Percentiles rank a stretch among this genome's conserved stretches.
Evolutionary conservation across 2,113 vertebrate species (phyloP).

Genomic region (Melospiza georgiana): DNA sequence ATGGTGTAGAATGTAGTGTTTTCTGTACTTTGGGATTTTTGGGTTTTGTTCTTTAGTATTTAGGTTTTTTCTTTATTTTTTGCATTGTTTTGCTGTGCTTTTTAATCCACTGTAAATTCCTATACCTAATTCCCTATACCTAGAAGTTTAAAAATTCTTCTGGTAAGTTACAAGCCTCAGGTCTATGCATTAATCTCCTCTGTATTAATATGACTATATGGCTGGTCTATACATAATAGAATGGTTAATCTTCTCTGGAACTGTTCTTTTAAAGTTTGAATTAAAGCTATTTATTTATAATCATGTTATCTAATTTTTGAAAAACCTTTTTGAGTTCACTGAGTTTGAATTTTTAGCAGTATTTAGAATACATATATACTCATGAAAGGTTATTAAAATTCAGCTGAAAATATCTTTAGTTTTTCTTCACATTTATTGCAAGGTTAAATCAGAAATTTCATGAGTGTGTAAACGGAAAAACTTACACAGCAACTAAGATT

Average conservation of each 20-base stretch:
- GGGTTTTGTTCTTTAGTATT: neutral
- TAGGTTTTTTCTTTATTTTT: accelerated
- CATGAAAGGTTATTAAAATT: neutral
- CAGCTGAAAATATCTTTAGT: neutral
- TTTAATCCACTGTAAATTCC: neutral
- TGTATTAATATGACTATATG: neutral
- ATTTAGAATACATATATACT: neutral
- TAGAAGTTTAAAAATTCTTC: neutral
- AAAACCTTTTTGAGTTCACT: neutral
- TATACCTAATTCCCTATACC: neutral
- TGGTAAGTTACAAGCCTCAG: neutral
- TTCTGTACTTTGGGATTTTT: neutral
- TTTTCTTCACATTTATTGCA: neutral
- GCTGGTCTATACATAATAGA: neutral
- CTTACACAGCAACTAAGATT: neutral
- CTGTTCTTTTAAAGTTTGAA: neutral
- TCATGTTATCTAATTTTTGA: neutral
- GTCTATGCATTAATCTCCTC: neutral
- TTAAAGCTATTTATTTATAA: neutral
- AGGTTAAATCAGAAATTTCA: neutral
- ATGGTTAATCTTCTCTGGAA: neutral
- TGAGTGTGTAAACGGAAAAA: neutral
- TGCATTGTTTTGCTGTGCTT: neutral
- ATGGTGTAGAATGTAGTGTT: neutral
- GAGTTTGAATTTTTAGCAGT: neutral